These are phyloP conservation scores for Seriola quinqueradiata DNA, from an alignment of 2,113 vertebrate genomes.

Conservation along the genomic window DNA sequence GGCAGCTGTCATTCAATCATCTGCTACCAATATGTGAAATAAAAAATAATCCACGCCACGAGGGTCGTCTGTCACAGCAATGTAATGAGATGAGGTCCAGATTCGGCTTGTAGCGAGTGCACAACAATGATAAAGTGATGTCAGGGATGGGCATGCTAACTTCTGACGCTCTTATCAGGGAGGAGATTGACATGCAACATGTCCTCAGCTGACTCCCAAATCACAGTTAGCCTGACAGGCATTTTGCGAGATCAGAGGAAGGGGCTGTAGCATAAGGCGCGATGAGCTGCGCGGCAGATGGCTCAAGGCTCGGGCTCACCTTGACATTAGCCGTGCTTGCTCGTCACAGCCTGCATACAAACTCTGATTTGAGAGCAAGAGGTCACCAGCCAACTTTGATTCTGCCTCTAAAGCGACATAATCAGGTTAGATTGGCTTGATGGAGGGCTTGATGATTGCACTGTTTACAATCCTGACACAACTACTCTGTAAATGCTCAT, in stretches of 20 bases:
- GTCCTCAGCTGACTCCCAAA: slow-evolving; percentile 64
- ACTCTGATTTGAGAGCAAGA: slow-evolving; percentile 43
- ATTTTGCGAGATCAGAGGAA: slow-evolving; percentile 53
- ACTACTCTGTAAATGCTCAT: slow-evolving; percentile 21
- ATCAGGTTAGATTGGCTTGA: slow-evolving; percentile 58
- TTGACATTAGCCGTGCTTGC: slow-evolving; percentile 60
- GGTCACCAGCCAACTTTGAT: slow-evolving; percentile 50
- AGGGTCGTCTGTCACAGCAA: slow-evolving; percentile 46
- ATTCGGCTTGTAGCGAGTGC: not conserved
- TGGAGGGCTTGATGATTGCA: slow-evolving; percentile 45
- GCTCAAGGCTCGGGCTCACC: slow-evolving; percentile 64
- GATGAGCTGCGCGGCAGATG: slow-evolving; percentile 67
- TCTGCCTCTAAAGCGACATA: slow-evolving; percentile 44
- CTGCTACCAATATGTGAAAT: slow-evolving; percentile 18
- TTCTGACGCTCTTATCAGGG: slow-evolving; percentile 50
- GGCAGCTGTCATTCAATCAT: slow-evolving; percentile 57
- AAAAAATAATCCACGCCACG: slow-evolving; percentile 43
- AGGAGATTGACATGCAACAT: slow-evolving; percentile 66
- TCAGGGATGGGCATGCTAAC: slow-evolving; percentile 29
- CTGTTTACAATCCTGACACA: slow-evolving; percentile 40
- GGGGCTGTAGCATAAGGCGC: slow-evolving; percentile 44
- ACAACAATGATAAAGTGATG: slow-evolving; percentile 50
- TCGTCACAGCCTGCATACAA: slow-evolving; percentile 37
- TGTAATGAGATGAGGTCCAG: slow-evolving; percentile 13
- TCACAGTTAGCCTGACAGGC: slow-evolving; percentile 64